Conservation (phyloP, 2,113 vertebrate genomes). For the Corythoichthys intestinalis region DNA sequence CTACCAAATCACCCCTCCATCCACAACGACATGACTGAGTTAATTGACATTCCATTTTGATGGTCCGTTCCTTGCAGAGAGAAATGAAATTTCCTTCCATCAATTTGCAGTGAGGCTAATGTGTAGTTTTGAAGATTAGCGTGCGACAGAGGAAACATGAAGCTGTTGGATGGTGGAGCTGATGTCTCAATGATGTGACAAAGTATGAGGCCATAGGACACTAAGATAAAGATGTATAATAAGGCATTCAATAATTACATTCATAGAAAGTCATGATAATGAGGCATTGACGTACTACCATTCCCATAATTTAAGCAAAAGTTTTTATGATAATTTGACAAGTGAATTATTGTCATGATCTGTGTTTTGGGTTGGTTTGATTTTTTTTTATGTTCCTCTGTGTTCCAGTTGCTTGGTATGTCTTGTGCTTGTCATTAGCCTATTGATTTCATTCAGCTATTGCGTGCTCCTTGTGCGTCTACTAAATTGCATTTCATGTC, state of each 20-base stretch:
- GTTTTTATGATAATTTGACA: slow-evolving; percentile 21
- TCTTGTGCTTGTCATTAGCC: too few species aligned
- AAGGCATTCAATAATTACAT: slow-evolving; percentile 21
- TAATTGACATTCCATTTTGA: slow-evolving; percentile 66
- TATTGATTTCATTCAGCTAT: too few species aligned
- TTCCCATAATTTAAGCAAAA: slow-evolving; percentile 18
- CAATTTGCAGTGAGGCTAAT: slow-evolving; percentile 39
- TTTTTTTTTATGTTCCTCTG: too few species aligned
- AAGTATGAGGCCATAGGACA: slow-evolving; percentile 18
- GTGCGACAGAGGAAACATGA: slow-evolving; percentile 32
- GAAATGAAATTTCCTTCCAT: slow-evolving; percentile 60
- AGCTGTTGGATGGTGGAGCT: slow-evolving; percentile 15
- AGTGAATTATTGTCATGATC: not conserved
- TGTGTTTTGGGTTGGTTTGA: too few species aligned
- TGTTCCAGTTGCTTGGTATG: too few species aligned
- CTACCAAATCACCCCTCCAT: slow-evolving; percentile 32
- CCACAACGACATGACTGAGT: slow-evolving; percentile 17
- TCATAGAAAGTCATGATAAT: slow-evolving; percentile 42
- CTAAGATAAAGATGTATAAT: slow-evolving; percentile 14
- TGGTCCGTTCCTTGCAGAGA: slow-evolving; percentile 44
- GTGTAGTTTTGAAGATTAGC: slow-evolving; percentile 56
- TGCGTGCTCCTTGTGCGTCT: too few species aligned
- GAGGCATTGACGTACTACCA: slow-evolving; percentile 41
- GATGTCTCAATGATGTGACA: slow-evolving; percentile 26
- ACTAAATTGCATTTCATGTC: too few species aligned